Conservation (phyloP, 2,888 invertebrate genomes). For the Metallyticus violacea region DNA sequence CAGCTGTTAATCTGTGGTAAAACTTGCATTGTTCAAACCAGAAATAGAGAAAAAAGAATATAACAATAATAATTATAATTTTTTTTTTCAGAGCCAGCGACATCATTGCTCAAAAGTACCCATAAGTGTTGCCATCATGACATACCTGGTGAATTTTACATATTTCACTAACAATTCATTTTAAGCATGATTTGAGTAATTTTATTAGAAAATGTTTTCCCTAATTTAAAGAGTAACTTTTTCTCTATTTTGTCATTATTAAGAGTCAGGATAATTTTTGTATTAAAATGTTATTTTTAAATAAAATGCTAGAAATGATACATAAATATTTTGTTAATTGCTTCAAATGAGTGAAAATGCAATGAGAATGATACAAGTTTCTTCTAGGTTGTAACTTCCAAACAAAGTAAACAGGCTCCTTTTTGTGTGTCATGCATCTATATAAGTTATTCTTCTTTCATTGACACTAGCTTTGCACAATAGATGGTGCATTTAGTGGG, state of each 20-base stretch:
- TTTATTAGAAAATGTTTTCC: background rate
- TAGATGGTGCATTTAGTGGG: background rate
- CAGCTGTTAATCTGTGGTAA: background rate
- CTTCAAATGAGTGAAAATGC: too few relatives aligned
- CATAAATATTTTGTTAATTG: too few relatives aligned
- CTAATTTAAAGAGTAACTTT: background rate
- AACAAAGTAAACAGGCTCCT: too few relatives aligned
- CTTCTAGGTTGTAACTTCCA: background rate
- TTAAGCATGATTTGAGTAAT: background rate
- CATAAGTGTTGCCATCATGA: background rate
- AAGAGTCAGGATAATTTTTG: background rate
- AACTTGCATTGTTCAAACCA: too few relatives aligned
- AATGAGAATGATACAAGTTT: background rate
- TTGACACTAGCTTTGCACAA: background rate
- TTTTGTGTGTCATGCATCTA: too few relatives aligned
- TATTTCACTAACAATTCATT: background rate
- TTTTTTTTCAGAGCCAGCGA: background rate
- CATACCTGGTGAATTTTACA: background rate
- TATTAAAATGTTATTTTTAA: background rate
- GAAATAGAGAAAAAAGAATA: background rate
- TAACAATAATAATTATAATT: background rate
- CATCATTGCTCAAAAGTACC: background rate
- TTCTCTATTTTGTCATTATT: background rate
- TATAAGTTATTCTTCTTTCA: background rate
- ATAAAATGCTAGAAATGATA: background rate